Base-by-base conservation (phyloP, 2,888 invertebrate species). In the Rotaria magnacalcarata region DNA sequence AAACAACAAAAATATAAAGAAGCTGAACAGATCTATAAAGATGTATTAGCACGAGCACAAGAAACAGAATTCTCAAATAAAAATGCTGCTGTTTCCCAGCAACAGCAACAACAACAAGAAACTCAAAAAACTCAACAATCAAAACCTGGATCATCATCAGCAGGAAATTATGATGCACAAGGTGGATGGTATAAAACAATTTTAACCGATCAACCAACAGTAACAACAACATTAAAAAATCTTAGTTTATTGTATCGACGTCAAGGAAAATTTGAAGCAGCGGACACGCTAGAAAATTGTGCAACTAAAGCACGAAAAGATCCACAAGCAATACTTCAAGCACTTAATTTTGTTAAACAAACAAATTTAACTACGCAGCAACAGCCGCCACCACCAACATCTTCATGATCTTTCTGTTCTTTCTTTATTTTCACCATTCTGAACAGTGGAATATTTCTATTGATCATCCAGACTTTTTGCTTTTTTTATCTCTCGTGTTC, bases 251-350 rank as follows among this genome's bases (percentile, higher is more conserved):
- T 99, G 84, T 99, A 99, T 92, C 94, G 99, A 89, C 94, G 98
- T 88, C 98, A 99, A 92, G 97, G 98, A 89, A 99, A 98, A 93
- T 97, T 96, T 92, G 97, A 98, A 92, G 99, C 99, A 14, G 99
- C 99, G 0, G 98, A 99, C 92, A 97, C 97, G 0, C 93, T 99
- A 52, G 99, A 99, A 91, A 87, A 84, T 41, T 86, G 86, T 86
- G 86, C 86, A 34, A 41, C 85, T 34, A 85, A 85, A 56, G 85
- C 85, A 34, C 74, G 85, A 86, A 86, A 86, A 80, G 86, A 86
- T 80, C 86, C 86, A 43, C 85, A 85, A 43, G 86, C 84, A 19
- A 86, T 86, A n/a, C 50, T 85, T 47, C 86, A 86, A 86, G 86
- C 86, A 60, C 56, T 86, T 41, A 85, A 86, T 56, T 50, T 86